Evolutionary conservation across 2,797 vertebrate genomes (phyloP).

Genomic region (Rachycentron canadum): DNA sequence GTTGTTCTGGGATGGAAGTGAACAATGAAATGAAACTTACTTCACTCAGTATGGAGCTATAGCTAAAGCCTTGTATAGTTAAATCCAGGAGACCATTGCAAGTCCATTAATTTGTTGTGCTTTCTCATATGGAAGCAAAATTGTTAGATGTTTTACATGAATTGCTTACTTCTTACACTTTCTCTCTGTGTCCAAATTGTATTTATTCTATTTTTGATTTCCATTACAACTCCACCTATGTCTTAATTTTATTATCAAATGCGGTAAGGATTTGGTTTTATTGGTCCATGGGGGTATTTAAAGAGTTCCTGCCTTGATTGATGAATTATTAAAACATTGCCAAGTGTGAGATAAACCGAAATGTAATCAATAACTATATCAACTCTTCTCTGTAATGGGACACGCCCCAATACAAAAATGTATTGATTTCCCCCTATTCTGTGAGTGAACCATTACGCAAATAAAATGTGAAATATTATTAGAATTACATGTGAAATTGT

Average conservation of each 20-base stretch:
- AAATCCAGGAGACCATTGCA: not conserved
- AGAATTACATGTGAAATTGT: not conserved
- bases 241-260: not conserved
- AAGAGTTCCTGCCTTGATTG: not conserved
- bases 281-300: not conserved
- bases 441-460: not conserved
- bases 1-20: no score
- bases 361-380: not conserved
- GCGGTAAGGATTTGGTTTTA: not conserved
- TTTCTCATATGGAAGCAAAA: no score
- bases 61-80: not conserved
- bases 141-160: no score
- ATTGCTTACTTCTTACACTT: no score
- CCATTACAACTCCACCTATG: not conserved
- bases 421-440: not conserved
- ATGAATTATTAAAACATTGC: not conserved
- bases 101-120: not conserved
- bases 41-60: no score
- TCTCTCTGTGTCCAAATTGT: not conserved
- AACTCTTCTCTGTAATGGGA: not conserved
- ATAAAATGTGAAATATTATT: not conserved
- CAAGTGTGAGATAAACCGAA: not conserved
- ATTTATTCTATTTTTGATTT: not conserved
- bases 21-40: no score
- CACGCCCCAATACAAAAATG: conserved; percentile 13